Base-by-base conservation (phyloP, 2,888 invertebrate species). In the Schizaphis graminum region DNA sequence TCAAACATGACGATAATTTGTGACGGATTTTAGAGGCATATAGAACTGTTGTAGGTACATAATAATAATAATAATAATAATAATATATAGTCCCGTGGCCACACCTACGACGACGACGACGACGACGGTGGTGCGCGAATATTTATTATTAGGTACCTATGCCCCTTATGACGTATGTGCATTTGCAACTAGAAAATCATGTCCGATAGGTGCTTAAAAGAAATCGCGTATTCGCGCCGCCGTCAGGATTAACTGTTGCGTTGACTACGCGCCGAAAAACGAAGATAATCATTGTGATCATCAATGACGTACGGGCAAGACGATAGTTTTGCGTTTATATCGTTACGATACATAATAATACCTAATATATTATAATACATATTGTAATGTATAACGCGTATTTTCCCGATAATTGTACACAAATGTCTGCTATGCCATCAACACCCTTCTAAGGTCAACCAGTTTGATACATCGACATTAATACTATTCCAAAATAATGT, bases 1-100 rank as follows among this genome's bases (percentile, higher is more conserved):
- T 93, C 93, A 85, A 61, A 93, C 93, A 93, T 93, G 93, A 93
- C 93, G 93, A 93, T 93, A 93, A 93, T 93, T 93, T 93, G 93
- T 90, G 93, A 93, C 93, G 93, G 93, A 90, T 90, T 93, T 93
- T 84, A 90, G 84, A 61, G n/a, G 57, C 89, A 84, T 57, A 85
- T 57, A 84, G 57, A 49, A 87, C 57, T 10, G n/a, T n/a, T n/a
- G 28, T 21, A 28, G 16, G 0, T 21, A 44, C 41, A 44, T 44
- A 3, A 44, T 44, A 44, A 44, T 44, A 41, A 2, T 41, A 44
- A 47, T 26, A 47, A 47, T n/a, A n/a, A n/a, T n/a, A n/a, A n/a
- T n/a, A n/a, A n/a, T n/a, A n/a, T n/a, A 44, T 47, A 44, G 84
- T n/a, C 84, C 21, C 21, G 44, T 86, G 21, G 56, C 47, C 57